Conservation (phyloP, 2,113 vertebrate genomes). For the Gymnarchus niloticus region DNA sequence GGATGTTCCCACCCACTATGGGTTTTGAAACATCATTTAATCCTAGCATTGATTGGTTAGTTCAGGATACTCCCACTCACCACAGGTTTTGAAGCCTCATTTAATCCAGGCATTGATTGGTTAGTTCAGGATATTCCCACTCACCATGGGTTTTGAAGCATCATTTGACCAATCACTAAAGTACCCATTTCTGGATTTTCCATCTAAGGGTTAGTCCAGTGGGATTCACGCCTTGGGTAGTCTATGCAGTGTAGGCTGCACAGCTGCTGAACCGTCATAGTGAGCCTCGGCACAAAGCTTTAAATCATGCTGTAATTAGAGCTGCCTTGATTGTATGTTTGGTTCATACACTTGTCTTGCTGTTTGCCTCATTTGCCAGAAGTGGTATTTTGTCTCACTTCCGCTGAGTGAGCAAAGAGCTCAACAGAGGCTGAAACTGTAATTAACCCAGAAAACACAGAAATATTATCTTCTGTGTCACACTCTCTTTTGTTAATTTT, state of each 20-base stretch:
- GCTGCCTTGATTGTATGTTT: background rate
- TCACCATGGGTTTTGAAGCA: no score
- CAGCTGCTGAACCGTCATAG: no score
- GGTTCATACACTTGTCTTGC: background rate
- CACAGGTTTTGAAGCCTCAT: no score
- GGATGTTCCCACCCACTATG: no score
- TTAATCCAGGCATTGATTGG: no score
- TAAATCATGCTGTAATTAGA: background rate
- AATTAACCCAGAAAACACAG: constrained; percentile 12
- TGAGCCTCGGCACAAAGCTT: background rate
- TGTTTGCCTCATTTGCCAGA: background rate
- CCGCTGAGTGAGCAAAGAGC: background rate
- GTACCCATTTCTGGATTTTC: background rate
- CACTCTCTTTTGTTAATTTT: background rate
- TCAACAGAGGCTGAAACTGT: constrained; percentile 10
- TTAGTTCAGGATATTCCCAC: no score
- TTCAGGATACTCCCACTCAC: no score
- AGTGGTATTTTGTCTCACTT: constrained; percentile 6
- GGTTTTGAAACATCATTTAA: no score
- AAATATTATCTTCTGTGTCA: constrained; percentile 4
- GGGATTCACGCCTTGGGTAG: background rate
- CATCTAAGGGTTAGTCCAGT: no score
- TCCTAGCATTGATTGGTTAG: no score
- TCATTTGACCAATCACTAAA: no score
- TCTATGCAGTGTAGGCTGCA: background rate